A percentile compares a stretch with the other conserved stretches of the same genome.
Conservation (phyloP, 2,113 vertebrate genomes). For the Gopherus evgoodei region DNA sequence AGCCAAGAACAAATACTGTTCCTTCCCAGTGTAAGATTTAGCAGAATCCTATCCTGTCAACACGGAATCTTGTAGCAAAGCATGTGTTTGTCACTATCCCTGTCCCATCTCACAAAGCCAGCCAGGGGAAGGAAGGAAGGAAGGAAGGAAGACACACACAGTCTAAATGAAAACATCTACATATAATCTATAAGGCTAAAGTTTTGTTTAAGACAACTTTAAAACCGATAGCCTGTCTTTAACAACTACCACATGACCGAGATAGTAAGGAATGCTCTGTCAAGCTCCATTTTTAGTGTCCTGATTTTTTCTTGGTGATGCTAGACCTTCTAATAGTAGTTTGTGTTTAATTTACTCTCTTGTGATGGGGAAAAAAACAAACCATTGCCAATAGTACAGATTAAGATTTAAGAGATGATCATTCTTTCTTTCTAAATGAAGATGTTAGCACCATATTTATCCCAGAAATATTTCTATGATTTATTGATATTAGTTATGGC, state of each 20-base stretch:
- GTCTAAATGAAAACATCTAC: not conserved
- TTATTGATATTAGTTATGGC: not conserved
- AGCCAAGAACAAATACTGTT: not conserved
- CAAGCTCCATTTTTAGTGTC: not conserved
- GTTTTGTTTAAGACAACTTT: not conserved
- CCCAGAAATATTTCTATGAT: not conserved
- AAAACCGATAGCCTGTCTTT: not conserved
- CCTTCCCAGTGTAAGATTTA: not conserved
- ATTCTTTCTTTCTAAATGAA: not conserved
- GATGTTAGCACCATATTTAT: not conserved
- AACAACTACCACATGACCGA: not conserved
- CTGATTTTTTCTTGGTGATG: not conserved
- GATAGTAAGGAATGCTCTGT: not conserved
- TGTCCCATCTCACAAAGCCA: not conserved
- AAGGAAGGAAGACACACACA: no score
- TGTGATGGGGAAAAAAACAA: not conserved
- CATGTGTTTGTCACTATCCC: not conserved
- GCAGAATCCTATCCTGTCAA: not conserved
- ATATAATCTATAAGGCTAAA: not conserved
- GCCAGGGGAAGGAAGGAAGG: not conserved
- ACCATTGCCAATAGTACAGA: not conserved
- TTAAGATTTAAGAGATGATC: not conserved
- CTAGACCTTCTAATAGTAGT: not conserved
- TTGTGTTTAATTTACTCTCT: not conserved
- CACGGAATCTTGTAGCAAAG: not conserved